Evolutionary conservation across 1,140 invertebrate species (phyloP).

Genomic region (Sitodiplosis mosellana): DNA sequence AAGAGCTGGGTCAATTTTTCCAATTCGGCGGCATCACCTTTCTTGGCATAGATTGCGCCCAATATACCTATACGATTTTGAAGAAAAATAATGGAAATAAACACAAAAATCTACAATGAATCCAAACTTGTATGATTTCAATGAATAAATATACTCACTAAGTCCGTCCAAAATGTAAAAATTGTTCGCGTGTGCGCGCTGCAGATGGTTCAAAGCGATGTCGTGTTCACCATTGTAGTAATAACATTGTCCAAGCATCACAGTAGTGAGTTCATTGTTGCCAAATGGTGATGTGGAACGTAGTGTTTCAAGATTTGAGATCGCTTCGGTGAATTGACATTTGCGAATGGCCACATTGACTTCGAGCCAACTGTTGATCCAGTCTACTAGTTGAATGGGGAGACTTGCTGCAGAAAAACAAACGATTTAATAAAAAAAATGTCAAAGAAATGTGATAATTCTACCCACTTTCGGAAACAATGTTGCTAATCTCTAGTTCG

Average conservation of each 20-base stretch:
- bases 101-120: too few species aligned
- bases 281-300: constrained; percentile 38
- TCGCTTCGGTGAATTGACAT: constrained; percentile 41
- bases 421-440: neutral
- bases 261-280: constrained; percentile 43
- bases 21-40: constrained; percentile 26
- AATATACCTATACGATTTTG: constrained; percentile 21
- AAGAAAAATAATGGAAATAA: too few species aligned
- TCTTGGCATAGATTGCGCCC: constrained; percentile 29
- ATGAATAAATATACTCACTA: too few species aligned
- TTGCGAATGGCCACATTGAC: constrained; percentile 41
- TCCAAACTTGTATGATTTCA: too few species aligned
- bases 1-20: constrained; percentile 28
- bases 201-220: constrained; percentile 28
- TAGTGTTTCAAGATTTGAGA: constrained; percentile 37
- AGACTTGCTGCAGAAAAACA: constrained; percentile 12
- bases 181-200: constrained; percentile 32
- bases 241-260: constrained; percentile 43
- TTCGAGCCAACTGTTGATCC: constrained; percentile 52
- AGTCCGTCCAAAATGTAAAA: constrained; percentile 32
- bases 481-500: constrained; percentile 45
- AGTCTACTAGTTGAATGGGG: constrained; percentile 27
- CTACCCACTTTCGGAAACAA: constrained; percentile 35
- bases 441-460: constrained; percentile 4
- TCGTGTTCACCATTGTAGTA: constrained; percentile 38